phyloP scores from a whole-genome alignment of 2,797 vertebrate species.

The Bradypodion ventrale region DNA sequence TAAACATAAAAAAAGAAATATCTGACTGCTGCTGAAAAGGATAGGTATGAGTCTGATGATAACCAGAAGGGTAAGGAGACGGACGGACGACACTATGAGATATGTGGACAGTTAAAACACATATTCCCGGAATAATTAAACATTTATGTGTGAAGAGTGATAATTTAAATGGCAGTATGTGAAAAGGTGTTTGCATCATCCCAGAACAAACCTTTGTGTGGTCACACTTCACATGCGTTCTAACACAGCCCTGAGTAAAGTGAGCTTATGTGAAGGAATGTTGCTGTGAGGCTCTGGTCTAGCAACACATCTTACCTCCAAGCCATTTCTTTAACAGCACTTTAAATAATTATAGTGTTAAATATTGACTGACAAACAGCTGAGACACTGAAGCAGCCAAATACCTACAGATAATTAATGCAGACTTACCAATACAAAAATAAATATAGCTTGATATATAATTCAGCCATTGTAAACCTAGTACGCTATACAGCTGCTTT shows the following conservation, averaged over 20 bases:
- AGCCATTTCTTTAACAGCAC: neutral
- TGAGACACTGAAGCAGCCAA: neutral
- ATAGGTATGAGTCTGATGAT: too few species aligned
- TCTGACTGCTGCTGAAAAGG: too few species aligned
- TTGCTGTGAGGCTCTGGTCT: neutral
- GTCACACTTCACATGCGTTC: neutral
- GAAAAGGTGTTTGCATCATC: too few species aligned
- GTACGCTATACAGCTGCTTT: neutral
- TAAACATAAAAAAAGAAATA: too few species aligned
- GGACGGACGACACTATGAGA: too few species aligned
- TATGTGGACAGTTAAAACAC: too few species aligned
- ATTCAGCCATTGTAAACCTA: neutral
- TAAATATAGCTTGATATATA: slow-evolving; percentile 5
- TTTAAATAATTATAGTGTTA: neutral
- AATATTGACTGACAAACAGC: neutral
- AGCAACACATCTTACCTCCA: neutral
- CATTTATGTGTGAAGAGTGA: too few species aligned
- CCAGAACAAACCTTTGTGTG: too few species aligned
- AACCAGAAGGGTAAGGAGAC: too few species aligned
- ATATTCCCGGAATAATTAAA: too few species aligned
- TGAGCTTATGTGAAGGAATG: neutral
- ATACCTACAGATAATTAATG: neutral
- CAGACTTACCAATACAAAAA: neutral
- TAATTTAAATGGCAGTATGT: too few species aligned
- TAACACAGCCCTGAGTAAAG: neutral